Percentiles rank a stretch among this genome's conserved stretches.
Evolutionary conservation across 2,888 invertebrate species (phyloP).

Genomic region (Sinotaia quadrata): DNA sequence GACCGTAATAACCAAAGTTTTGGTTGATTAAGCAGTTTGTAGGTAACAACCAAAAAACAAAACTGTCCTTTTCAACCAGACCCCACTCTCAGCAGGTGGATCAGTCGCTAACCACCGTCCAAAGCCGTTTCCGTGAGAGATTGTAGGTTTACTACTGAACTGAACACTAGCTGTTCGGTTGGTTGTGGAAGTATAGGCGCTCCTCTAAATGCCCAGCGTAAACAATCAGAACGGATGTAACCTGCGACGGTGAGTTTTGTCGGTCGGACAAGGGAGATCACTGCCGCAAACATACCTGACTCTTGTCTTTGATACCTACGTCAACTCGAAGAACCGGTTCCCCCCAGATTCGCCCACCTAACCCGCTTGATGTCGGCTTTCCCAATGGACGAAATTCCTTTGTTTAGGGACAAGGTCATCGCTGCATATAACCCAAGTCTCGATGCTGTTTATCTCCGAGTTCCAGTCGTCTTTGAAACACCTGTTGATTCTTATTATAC

Average conservation of each 20-base stretch:
- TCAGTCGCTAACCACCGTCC: background rate
- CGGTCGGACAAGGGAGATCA: conserved; percentile 10
- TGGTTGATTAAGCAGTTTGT: too few relatives aligned
- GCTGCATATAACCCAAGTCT: conserved; percentile 6
- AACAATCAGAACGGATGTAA: too few relatives aligned
- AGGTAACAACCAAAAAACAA: too few relatives aligned
- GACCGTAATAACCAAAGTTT: too few relatives aligned
- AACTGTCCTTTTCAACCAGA: too few relatives aligned
- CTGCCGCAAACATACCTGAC: conserved; percentile 1
- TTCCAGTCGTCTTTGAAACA: conserved; percentile 13
- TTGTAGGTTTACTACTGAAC: too few relatives aligned
- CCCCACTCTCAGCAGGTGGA: background rate
- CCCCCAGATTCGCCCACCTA: background rate
- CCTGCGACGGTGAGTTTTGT: too few relatives aligned
- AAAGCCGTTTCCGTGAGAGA: background rate
- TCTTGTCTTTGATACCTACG: conserved; percentile 6
- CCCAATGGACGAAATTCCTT: conserved; percentile 5
- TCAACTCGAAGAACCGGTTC: background rate
- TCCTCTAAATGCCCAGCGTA: too few relatives aligned
- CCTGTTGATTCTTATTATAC: conserved; percentile 18
- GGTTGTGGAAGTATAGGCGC: too few relatives aligned
- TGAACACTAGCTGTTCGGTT: too few relatives aligned
- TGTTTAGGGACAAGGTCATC: conserved; percentile 12
- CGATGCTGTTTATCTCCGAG: background rate
- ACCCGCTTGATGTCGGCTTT: background rate